Evolutionary conservation across 2,113 vertebrate species (phyloP).

Genomic region (Heterocephalus glaber): DNA sequence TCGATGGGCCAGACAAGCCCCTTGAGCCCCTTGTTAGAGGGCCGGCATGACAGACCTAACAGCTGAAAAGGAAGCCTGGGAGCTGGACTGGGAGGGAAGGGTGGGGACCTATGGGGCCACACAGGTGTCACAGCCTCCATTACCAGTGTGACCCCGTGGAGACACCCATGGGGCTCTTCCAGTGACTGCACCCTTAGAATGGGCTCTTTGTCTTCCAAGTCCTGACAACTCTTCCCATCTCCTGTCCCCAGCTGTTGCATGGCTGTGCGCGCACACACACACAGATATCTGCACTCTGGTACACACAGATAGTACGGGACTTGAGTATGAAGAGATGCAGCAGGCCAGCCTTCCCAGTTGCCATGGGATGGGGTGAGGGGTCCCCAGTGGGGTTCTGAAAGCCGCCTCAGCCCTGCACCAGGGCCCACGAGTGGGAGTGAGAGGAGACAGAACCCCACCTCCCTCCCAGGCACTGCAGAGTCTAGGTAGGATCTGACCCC

Average conservation of each 20-base stretch:
- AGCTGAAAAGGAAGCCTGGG: neutral
- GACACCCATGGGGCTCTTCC: neutral
- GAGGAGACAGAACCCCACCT: neutral
- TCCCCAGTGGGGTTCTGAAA: neutral
- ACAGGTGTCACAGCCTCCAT: neutral
- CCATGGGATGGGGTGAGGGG: neutral
- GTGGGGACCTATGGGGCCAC: neutral
- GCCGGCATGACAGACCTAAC: neutral
- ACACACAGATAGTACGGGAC: neutral
- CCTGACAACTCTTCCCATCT: neutral
- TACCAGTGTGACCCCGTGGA: neutral
- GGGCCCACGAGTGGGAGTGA: neutral
- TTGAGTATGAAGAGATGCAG: neutral
- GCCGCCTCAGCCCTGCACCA: neutral
- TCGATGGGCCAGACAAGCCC: neutral
- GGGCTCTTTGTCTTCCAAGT: constrained; percentile 34
- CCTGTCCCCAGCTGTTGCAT: neutral
- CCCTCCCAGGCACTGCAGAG: neutral
- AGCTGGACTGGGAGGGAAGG: neutral
- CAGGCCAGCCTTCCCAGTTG: neutral
- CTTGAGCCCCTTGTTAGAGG: neutral
- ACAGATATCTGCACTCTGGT: too few species aligned
- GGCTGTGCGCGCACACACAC: neutral
- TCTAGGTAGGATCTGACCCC: neutral
- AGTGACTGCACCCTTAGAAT: neutral